Evolutionary conservation across 2,888 invertebrate species (phyloP), one percentile per base, ranked within the genome.

Genomic region (Rutpela maculata): DNA sequence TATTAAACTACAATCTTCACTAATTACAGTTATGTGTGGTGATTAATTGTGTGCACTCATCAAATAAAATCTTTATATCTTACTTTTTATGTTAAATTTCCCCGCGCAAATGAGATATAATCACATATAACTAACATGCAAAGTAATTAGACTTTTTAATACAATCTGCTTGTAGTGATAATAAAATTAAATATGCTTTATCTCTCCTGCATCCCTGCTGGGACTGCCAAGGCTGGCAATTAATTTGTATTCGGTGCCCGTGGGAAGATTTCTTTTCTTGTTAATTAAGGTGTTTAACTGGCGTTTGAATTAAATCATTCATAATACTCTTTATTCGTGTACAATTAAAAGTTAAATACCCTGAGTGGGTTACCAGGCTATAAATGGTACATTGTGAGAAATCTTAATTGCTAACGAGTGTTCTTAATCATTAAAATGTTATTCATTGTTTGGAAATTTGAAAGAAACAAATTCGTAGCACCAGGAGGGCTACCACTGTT

Each of bases 301-400:
- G 19, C 11, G 11, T 65, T 43, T 65, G 38, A 65, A 65, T 43
- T 17, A 38, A 38, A 19, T 10, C 65, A 43, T 59, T 59, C 59
- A 59, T 59, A 59, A 59, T 18, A 43, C 38, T 9, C 66, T 67
- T 18, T 50, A 38, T 55, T 67, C n/a, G 10, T 55, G 22, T 67
- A 67, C 67, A 55, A 67, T 67, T 55, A 55, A 50, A 55, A 35
- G 35, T 65, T 50, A 67, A 67, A 65, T 67, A 22, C 17, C 26
- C 55, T 55, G 60, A 70, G 70, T 70, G 60, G 70, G 70, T 70
- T 70, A 70, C 60, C 70, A 26, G 70, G 60, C 31, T 70, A 43
- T 70, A 35, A 56, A 55, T 22, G 56, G 57, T 59, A 38, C 50
- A 38, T 26, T 57, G 59, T 59, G 70, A 60, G 70, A 59, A 59